These are phyloP conservation scores for Drosophila pectinifera DNA, from an alignment of 1,140 invertebrate genomes.

Conservation along the genomic window DNA sequence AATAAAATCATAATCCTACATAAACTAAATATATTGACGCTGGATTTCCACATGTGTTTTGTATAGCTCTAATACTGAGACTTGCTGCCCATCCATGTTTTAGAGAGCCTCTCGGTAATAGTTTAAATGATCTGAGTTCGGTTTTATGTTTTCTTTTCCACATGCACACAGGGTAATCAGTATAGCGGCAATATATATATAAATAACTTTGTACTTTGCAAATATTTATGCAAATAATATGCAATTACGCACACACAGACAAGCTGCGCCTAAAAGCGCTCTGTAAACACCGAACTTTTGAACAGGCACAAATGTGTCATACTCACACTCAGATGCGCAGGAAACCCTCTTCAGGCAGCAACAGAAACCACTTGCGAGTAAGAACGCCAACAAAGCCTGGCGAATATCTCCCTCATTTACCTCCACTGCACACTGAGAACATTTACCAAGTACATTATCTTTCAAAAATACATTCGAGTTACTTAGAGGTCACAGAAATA, in stretches of 20 bases:
- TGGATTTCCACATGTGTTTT: too few species aligned
- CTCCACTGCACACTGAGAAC: neutral
- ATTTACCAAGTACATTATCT: neutral
- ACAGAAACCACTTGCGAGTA: constrained; percentile 48
- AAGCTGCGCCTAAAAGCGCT: constrained; percentile 66
- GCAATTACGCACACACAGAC: constrained; percentile 63
- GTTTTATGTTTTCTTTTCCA: constrained; percentile 16
- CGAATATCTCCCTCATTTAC: neutral
- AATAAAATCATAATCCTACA: too few species aligned
- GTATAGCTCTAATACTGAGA: neutral
- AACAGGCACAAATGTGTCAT: constrained; percentile 66
- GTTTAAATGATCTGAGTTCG: constrained; percentile 6
- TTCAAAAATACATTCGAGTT: neutral
- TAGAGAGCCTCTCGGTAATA: neutral
- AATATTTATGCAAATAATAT: constrained; percentile 83
- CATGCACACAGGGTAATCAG: constrained; percentile 12
- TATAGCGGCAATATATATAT: constrained; percentile 1
- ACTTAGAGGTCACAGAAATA: neutral
- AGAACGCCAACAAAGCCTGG: constrained; percentile 39
- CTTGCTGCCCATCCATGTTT: neutral
- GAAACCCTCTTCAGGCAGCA: constrained; percentile 37
- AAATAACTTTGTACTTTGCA: constrained; percentile 60
- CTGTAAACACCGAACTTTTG: constrained; percentile 66
- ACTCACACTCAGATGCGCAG: constrained; percentile 15
- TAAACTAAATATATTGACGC: too few species aligned